These are phyloP conservation scores for Psilopsiagon aymara DNA, from an alignment of 2,113 vertebrate genomes.

Conservation along the genomic window DNA sequence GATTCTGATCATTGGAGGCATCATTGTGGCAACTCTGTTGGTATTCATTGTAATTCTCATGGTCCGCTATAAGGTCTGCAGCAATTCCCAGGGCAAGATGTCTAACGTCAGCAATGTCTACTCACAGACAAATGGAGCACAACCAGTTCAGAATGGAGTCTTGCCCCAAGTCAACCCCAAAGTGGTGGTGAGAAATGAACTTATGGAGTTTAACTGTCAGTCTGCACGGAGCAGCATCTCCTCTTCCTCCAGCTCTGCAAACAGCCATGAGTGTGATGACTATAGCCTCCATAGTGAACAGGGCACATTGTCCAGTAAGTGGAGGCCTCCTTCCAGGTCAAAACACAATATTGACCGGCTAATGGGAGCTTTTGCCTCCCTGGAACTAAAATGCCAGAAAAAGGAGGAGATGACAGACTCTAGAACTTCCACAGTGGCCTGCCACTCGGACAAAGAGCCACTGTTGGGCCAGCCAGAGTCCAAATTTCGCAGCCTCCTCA, in stretches of 20 bases:
- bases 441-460: constrained; percentile 91
- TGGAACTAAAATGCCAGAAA: constrained; percentile 90
- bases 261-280: constrained; percentile 81
- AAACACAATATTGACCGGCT: constrained; percentile 89
- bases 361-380: constrained; percentile 92
- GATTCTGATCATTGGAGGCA: constrained; percentile 95
- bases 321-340: constrained; percentile 84
- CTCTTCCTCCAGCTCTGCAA: constrained; percentile 86
- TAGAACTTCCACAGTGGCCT: constrained; percentile 79
- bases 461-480: constrained; percentile 88
- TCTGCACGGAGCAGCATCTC: constrained; percentile 89
- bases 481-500: constrained; percentile 86
- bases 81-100: constrained; percentile 83
- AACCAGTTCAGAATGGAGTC: constrained; percentile 81
- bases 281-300: constrained; percentile 82
- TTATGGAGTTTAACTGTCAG: constrained; percentile 89
- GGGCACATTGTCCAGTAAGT: constrained; percentile 86
- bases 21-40: constrained; percentile 93
- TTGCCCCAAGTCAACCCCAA: constrained; percentile 83
- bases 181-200: constrained; percentile 87
- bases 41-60: constrained; percentile 96
- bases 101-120: constrained; percentile 87
- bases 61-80: constrained; percentile 95
- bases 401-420: constrained; percentile 80
- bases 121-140: constrained; percentile 91